Percentiles rank a stretch among this genome's conserved stretches.
phyloP scores from a whole-genome alignment of 1,140 invertebrate genomes.

The Pseudomyrmex cubaensis region DNA sequence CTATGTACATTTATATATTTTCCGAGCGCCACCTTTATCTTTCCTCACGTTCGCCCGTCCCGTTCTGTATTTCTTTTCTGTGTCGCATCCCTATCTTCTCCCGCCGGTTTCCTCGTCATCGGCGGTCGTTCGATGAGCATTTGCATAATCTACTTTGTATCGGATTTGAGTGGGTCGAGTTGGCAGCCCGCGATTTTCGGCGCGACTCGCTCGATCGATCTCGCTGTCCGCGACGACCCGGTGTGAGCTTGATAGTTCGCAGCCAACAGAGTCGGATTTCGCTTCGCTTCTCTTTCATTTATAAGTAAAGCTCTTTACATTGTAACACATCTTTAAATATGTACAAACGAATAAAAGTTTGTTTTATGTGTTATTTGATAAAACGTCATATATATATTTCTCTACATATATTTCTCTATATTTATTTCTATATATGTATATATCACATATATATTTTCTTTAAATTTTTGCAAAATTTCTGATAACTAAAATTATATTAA shows the following conservation, averaged over 20 bases:
- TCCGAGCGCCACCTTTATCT: slow-evolving; percentile 34
- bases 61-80: slow-evolving; percentile 27
- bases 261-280: background rate
- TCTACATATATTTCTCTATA: too few relatives aligned
- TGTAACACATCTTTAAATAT: background rate
- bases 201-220: slow-evolving; percentile 68
- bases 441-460: too few relatives aligned
- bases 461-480: too few relatives aligned
- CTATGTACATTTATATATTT: background rate
- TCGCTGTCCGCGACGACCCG: slow-evolving; percentile 28
- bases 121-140: slow-evolving; percentile 62
- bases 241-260: slow-evolving; percentile 1
- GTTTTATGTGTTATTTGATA: too few relatives aligned
- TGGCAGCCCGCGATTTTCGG: slow-evolving; percentile 67
- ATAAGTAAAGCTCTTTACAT: background rate
- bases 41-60: slow-evolving; percentile 8
- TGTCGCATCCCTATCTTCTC: slow-evolving; percentile 23
- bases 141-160: slow-evolving; percentile 75
- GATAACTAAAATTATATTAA: too few relatives aligned
- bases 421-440: too few relatives aligned
- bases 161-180: slow-evolving; percentile 63
- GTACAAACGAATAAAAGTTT: too few relatives aligned
- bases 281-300: too few relatives aligned
- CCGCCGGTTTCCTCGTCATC: slow-evolving; percentile 36
- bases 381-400: too few relatives aligned